These are phyloP conservation scores for Sesamia inferens DNA, from an alignment of 2,888 invertebrate genomes.

Conservation along the genomic window DNA sequence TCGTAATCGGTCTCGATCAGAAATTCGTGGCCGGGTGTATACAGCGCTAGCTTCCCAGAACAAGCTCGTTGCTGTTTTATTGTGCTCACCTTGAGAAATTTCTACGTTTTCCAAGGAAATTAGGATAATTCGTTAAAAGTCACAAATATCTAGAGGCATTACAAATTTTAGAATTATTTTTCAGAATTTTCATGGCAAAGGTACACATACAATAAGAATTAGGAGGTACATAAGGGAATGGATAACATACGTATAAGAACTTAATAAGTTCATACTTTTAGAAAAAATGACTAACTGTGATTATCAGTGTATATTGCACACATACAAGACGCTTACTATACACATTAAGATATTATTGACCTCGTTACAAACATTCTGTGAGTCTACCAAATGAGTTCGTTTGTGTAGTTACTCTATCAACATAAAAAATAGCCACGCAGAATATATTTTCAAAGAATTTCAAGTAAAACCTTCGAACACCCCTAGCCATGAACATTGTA, in stretches of 20 bases:
- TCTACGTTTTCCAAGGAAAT: conserved; percentile 57
- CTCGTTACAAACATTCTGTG: too few species aligned
- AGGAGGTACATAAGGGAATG: background rate
- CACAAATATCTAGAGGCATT: conserved; percentile 43
- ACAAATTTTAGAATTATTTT: conserved; percentile 34
- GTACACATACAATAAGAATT: background rate
- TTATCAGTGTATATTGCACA: background rate
- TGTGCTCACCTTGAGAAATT: conserved; percentile 51
- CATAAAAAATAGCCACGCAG: too few species aligned
- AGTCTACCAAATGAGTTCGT: background rate
- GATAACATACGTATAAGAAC: background rate
- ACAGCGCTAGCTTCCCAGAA: conserved; percentile 59
- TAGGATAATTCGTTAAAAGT: conserved; percentile 44
- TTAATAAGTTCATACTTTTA: background rate
- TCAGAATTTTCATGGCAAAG: conserved; percentile 10
- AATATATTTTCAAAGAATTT: background rate
- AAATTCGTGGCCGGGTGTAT: conserved; percentile 36
- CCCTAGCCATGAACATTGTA: background rate
- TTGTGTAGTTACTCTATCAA: too few species aligned
- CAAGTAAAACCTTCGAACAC: background rate
- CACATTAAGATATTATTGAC: background rate
- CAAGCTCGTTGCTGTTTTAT: conserved; percentile 38
- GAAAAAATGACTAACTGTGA: background rate
- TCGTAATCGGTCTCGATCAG: conserved; percentile 58
- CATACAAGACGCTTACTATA: background rate